Evolutionary conservation across 1,140 invertebrate genomes (phyloP).

Genomic region (Papilio machaon): DNA sequence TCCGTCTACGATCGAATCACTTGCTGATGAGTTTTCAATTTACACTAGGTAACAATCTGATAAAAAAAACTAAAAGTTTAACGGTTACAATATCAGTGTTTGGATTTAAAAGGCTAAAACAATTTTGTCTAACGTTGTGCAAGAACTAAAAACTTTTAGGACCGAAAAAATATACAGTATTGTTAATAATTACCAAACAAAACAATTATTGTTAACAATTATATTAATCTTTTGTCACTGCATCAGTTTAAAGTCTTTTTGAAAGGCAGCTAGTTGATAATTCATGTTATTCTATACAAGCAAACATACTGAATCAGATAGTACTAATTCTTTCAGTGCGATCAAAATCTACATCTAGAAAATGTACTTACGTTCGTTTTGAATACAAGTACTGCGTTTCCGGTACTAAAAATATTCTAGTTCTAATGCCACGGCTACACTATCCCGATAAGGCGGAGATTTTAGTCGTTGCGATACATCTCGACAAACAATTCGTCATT

Average conservation of each 20-base stretch:
- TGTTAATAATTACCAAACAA: background rate
- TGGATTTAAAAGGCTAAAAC: background rate
- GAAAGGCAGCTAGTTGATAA: background rate
- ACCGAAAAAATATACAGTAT: background rate
- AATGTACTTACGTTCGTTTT: background rate
- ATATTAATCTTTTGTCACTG: background rate
- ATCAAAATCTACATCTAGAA: background rate
- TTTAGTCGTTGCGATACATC: no score
- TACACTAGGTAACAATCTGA: background rate
- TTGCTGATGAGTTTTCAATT: background rate
- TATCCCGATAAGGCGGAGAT: no score
- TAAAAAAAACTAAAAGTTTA: background rate
- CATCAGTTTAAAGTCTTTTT: background rate
- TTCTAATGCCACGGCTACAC: no score
- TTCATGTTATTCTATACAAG: background rate
- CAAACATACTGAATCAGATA: background rate
- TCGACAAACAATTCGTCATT: no score
- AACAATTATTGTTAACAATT: background rate
- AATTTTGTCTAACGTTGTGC: background rate
- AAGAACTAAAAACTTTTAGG: background rate
- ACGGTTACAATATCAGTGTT: background rate
- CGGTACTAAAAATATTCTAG: background rate
- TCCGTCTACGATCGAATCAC: conserved; percentile 30
- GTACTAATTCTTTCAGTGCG: background rate
- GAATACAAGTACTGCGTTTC: background rate